Percentiles rank a stretch among this genome's conserved stretches.
Evolutionary conservation across 2,113 vertebrate species (phyloP).

Genomic region (Camelus dromedarius): DNA sequence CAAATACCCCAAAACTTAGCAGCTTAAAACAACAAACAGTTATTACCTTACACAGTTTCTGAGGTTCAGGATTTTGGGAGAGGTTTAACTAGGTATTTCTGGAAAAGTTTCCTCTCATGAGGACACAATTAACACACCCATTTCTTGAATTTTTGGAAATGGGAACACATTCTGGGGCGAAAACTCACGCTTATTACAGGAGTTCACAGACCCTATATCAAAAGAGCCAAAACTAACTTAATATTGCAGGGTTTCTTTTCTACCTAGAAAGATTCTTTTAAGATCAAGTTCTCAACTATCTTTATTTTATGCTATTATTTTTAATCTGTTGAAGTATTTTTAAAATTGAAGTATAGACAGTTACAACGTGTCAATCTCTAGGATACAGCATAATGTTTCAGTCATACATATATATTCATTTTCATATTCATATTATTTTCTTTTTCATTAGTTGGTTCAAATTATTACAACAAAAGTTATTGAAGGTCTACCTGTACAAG

Average conservation of each 20-base stretch:
- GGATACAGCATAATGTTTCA: no score
- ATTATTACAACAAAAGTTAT: constrained; percentile 25
- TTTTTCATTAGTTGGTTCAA: constrained; percentile 16
- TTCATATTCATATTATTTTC: neutral
- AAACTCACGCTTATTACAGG: neutral
- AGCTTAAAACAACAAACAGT: neutral
- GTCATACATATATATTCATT: no score
- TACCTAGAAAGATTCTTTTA: neutral
- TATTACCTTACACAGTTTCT: neutral
- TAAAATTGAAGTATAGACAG: no score
- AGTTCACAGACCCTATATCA: neutral
- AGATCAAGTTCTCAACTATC: neutral
- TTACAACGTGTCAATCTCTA: no score
- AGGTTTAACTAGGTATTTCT: neutral
- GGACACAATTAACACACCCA: neutral
- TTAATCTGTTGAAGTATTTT: neutral
- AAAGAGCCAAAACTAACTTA: neutral
- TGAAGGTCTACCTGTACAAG: neutral
- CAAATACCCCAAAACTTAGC: no score
- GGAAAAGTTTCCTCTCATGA: neutral
- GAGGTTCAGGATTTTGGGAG: neutral
- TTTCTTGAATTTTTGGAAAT: neutral
- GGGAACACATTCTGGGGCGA: neutral
- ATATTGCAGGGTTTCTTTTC: neutral
- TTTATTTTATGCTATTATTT: constrained; percentile 10